phyloP scores from a whole-genome alignment of 2,797 vertebrate genomes.

The Vipera ursinii region DNA sequence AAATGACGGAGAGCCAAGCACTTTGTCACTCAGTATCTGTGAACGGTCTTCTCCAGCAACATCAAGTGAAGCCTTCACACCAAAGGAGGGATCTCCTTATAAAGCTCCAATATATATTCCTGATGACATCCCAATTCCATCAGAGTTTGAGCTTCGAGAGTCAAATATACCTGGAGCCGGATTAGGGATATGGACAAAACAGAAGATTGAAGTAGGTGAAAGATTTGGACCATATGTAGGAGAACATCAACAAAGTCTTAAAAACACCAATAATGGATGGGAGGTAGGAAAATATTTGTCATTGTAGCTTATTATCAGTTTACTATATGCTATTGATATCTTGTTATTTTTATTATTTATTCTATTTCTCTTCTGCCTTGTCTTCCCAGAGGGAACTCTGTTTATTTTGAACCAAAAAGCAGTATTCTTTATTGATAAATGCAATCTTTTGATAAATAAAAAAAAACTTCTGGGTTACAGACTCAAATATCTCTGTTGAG shows the following conservation, averaged over 20 bases:
- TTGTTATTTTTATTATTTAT: background rate
- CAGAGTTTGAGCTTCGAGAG: constrained; percentile 90
- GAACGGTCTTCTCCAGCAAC: constrained; percentile 80
- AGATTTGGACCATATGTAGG: constrained; percentile 90
- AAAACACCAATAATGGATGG: constrained; percentile 84
- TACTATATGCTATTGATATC: constrained; percentile 2
- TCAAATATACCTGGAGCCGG: constrained; percentile 78
- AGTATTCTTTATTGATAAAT: constrained; percentile 12
- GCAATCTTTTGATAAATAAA: constrained; percentile 32
- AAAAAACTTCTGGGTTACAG: background rate
- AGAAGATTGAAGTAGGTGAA: constrained; percentile 87
- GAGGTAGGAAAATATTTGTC: constrained; percentile 82
- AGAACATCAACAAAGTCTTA: constrained; percentile 77
- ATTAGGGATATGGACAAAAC: constrained; percentile 91
- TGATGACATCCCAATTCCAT: constrained; percentile 81
- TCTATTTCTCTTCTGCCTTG: background rate
- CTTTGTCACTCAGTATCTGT: constrained; percentile 67
- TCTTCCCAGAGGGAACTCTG: background rate
- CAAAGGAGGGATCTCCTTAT: constrained; percentile 80
- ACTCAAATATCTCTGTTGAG: background rate
- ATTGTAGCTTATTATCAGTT: constrained; percentile 12
- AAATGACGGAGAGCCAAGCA: constrained; percentile 75
- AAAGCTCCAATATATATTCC: constrained; percentile 81
- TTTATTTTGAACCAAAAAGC: background rate
- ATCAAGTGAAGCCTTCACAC: constrained; percentile 82